Percentiles rank a stretch among this genome's conserved stretches.
Conservation (phyloP, 2,888 invertebrate species). For the Drosophila quinaria region DNA sequence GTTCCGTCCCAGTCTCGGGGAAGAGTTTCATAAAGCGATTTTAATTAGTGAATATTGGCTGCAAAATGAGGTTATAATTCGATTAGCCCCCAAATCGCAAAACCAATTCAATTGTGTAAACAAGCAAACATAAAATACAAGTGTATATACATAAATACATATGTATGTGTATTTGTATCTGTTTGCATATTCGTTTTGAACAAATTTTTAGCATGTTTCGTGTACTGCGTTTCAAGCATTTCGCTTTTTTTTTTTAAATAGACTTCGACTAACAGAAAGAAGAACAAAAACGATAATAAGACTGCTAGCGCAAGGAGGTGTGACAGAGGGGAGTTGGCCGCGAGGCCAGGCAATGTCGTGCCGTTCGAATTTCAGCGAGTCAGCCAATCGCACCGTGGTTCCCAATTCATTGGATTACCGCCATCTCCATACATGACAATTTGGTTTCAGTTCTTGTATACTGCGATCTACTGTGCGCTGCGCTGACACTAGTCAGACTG, state of each 20-base stretch:
- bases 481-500: conserved; percentile 15
- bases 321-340: conserved; percentile 17
- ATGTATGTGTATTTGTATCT: conserved; percentile 15
- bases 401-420: neutral
- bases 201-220: conserved; percentile 70
- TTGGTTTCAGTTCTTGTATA: conserved; percentile 2
- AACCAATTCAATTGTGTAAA: conserved; percentile 44
- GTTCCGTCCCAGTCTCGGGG: conserved; percentile 38
- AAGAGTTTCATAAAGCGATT: conserved; percentile 29
- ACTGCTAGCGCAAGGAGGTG: neutral
- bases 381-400: conserved; percentile 56
- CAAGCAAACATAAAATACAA: conserved; percentile 14
- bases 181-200: conserved; percentile 54
- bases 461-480: conserved; percentile 45
- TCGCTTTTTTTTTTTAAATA: conserved; percentile 65
- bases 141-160: conserved; percentile 1
- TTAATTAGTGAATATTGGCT: conserved; percentile 47
- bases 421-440: neutral
- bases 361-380: conserved; percentile 64
- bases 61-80: conserved; percentile 46
- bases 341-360: conserved; percentile 69
- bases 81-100: conserved; percentile 22
- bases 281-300: conserved; percentile 62
- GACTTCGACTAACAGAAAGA: conserved; percentile 53
- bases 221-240: conserved; percentile 56